Base-by-base conservation (phyloP, 1,140 invertebrate genomes). In the Coelopa frigida region DNA sequence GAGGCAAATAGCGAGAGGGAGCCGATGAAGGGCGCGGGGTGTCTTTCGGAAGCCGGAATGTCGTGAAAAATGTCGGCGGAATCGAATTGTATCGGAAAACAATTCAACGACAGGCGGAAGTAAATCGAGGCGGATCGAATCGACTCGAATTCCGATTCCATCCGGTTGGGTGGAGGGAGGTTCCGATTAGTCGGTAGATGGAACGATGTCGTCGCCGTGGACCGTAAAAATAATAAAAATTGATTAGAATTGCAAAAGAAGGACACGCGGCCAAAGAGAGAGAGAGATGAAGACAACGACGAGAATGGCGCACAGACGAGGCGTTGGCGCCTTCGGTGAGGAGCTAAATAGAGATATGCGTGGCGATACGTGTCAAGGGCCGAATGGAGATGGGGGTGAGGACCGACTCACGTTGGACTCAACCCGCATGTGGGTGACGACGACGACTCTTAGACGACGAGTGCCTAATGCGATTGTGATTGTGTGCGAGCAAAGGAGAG, bases 91-190 rank as follows among this genome's bases (percentile, higher is more conserved):
- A 65, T 66, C 62, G 62, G 62, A 66, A 66, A 65, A 65, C 58
- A 60, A 66, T 66, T 65, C 65, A 66, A 66, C 65, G 62, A 62
- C 58, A 66, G 62, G 62, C 62, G 62, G 62, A 66, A 65, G 62
- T 66, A 60, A 62, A 66, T 65, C 61, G 60, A 66, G 62, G 58
- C 56, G 54, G 56, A 57, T 59, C n/a, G n/a, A n/a, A n/a, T 65
- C 62, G 62, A 62, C 61, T 56, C 65, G 62, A 66, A 66, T 66
- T 66, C 60, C 65, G 61, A 65, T 65, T 65, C 59, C 48, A 56
- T n/a, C n/a, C n/a, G n/a, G n/a, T n/a, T n/a, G n/a, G n/a, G n/a
- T n/a, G n/a, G n/a, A n/a, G n/a, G n/a, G n/a, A n/a, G n/a, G n/a
- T n/a, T n/a, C n/a, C n/a, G n/a, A n/a, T n/a, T n/a, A n/a, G n/a